phyloP scores from a whole-genome alignment of 1,140 invertebrate species.

The Rhynchophorus ferrugineus region DNA sequence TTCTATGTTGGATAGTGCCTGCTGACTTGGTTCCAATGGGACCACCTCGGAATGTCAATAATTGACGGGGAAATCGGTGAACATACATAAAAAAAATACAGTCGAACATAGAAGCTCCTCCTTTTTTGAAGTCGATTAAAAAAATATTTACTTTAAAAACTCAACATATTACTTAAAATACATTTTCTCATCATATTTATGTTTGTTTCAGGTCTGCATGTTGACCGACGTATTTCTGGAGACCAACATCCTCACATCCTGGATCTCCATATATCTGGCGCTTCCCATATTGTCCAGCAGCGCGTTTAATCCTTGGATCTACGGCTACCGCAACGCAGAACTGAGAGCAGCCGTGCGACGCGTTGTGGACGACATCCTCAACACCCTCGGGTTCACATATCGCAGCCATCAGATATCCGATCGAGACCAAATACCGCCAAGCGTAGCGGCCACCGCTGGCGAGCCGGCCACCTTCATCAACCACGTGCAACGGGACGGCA shows the following conservation, averaged over 20 bases:
- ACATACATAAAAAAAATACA: no score
- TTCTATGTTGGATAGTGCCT: no score
- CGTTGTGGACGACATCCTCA: slow-evolving; percentile 47
- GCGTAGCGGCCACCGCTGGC: slow-evolving; percentile 34
- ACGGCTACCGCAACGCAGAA: slow-evolving; percentile 59
- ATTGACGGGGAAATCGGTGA: no score
- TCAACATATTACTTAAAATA: no score
- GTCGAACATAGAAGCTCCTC: no score
- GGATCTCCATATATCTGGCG: slow-evolving; percentile 49
- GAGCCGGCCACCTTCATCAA: slow-evolving; percentile 35
- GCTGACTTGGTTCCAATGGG: no score
- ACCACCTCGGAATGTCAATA: no score
- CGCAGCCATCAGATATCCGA: slow-evolving; percentile 31
- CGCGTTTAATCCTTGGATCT: slow-evolving; percentile 59
- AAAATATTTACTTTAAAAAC: no score
- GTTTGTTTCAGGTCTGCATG: slow-evolving; percentile 48
- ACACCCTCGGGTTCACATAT: slow-evolving; percentile 41
- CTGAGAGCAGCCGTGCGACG: slow-evolving; percentile 53
- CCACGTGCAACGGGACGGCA: slow-evolving; percentile 30
- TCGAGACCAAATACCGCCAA: slow-evolving; percentile 30
- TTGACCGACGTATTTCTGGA: slow-evolving; percentile 48
- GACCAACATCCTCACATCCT: slow-evolving; percentile 46
- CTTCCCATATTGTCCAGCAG: slow-evolving; percentile 54
- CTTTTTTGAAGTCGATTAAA: no score
- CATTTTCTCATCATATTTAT: no score